Conservation (phyloP, 1,140 invertebrate genomes). For the Brachionus rubens region DNA sequence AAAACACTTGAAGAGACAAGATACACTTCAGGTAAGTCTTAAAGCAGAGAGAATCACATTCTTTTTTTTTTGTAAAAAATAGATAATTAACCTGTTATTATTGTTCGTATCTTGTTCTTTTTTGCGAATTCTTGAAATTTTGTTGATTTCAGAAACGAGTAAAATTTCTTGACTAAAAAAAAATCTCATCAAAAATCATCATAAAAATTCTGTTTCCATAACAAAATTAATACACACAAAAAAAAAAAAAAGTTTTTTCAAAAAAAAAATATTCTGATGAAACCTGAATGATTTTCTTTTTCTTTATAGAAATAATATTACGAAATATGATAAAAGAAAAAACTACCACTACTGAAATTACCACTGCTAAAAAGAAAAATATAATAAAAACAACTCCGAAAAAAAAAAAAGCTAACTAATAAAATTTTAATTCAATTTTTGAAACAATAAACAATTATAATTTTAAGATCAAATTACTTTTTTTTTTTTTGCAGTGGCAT, state of each 20-base stretch:
- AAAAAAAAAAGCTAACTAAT: no score
- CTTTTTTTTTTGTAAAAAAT: no score
- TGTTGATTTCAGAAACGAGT: background rate
- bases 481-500: slow-evolving; percentile 29
- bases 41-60: no score
- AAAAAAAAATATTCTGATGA: background rate
- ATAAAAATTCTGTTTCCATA: slow-evolving; percentile 21
- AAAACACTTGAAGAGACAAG: background rate
- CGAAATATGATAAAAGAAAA: slow-evolving; percentile 21
- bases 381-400: background rate
- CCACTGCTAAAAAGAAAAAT: background rate
- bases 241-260: background rate
- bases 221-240: slow-evolving; percentile 38
- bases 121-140: slow-evolving; percentile 8
- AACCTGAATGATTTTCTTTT: slow-evolving; percentile 34
- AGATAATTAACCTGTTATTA: no score
- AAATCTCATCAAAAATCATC: slow-evolving; percentile 35
- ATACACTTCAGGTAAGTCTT: no score
- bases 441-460: slow-evolving; percentile 40
- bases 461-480: slow-evolving; percentile 33
- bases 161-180: no score
- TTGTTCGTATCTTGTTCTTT: no score
- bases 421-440: slow-evolving; percentile 1
- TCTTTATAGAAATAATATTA: slow-evolving; percentile 36
- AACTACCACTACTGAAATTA: background rate